Conservation (phyloP, 2,888 invertebrate species). For the Leptopterna dolabrata region DNA sequence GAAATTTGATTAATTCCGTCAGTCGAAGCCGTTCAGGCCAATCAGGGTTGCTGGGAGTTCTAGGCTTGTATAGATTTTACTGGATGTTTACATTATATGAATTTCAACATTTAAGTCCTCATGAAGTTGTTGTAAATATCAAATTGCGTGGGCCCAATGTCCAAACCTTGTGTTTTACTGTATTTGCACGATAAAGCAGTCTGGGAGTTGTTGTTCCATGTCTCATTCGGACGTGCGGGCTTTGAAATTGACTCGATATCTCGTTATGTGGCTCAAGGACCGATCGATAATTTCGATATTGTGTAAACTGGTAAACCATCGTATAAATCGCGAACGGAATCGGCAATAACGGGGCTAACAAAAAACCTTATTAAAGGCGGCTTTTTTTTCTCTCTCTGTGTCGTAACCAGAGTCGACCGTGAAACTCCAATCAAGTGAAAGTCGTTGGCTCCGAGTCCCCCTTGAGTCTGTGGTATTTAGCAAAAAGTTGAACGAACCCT, state of each 20-base stretch:
- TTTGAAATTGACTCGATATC: not conserved
- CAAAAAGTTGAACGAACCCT: not conserved
- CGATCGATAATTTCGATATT: not conserved
- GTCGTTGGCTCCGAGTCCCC: not conserved
- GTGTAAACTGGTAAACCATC: not conserved
- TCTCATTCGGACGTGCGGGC: no score
- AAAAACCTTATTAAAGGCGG: not conserved
- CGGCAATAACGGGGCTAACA: not conserved
- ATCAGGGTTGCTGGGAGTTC: no score
- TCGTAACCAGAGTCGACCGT: not conserved
- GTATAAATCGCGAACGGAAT: not conserved
- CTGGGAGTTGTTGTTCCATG: no score
- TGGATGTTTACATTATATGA: no score
- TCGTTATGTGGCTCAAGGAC: not conserved
- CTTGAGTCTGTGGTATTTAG: not conserved
- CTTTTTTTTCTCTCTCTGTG: not conserved
- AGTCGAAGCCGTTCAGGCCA: no score
- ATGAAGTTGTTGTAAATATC: no score
- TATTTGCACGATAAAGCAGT: no score
- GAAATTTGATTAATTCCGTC: no score
- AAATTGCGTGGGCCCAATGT: no score
- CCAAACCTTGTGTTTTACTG: no score
- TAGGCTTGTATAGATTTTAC: no score
- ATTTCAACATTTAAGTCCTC: no score
- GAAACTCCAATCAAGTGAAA: slow-evolving; percentile 11